Evolutionary conservation across 2,888 invertebrate genomes (phyloP).

Genomic region (Scaptomyza parva): DNA sequence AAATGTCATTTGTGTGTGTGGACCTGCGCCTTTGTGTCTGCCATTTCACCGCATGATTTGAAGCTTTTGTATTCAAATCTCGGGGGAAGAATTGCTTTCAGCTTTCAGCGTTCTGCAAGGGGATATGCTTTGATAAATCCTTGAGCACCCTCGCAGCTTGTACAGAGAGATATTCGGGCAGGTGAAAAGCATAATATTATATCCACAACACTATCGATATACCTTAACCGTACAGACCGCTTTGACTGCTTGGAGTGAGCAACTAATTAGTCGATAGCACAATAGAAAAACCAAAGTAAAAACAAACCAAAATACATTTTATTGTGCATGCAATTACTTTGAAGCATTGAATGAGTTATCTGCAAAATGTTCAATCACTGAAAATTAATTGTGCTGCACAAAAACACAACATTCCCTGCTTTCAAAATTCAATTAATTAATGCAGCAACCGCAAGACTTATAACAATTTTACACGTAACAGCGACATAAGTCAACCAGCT

Average conservation of each 20-base stretch:
- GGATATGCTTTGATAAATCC: slow-evolving; percentile 15
- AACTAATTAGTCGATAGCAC: neutral
- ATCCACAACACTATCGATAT: slow-evolving; percentile 2
- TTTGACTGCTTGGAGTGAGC: neutral
- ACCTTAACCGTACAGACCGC: neutral
- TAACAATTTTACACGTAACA: slow-evolving; percentile 83
- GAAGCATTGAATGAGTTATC: slow-evolving; percentile 46
- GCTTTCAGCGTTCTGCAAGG: neutral
- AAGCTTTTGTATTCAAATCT: slow-evolving; percentile 41
- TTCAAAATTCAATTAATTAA: slow-evolving; percentile 73
- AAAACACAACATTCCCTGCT: slow-evolving; percentile 15
- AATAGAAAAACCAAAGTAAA: neutral
- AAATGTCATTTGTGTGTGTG: slow-evolving; percentile 66
- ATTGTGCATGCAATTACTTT: neutral
- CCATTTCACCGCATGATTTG: slow-evolving; percentile 48
- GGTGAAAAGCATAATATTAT: slow-evolving; percentile 24
- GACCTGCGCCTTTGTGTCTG: slow-evolving; percentile 27
- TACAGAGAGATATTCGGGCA: slow-evolving; percentile 4
- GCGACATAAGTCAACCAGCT: slow-evolving; percentile 81
- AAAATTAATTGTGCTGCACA: slow-evolving; percentile 74
- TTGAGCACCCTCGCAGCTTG: slow-evolving; percentile 11
- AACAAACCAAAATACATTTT: neutral
- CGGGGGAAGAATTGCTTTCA: slow-evolving; percentile 38
- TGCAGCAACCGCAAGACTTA: slow-evolving; percentile 80
- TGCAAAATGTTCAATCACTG: slow-evolving; percentile 67